A percentile compares a stretch with the other conserved stretches of the same genome.
These are phyloP conservation scores for Mesorhabditis spiculigera DNA, from an alignment of 2,888 invertebrate genomes.

Conservation along the genomic window DNA sequence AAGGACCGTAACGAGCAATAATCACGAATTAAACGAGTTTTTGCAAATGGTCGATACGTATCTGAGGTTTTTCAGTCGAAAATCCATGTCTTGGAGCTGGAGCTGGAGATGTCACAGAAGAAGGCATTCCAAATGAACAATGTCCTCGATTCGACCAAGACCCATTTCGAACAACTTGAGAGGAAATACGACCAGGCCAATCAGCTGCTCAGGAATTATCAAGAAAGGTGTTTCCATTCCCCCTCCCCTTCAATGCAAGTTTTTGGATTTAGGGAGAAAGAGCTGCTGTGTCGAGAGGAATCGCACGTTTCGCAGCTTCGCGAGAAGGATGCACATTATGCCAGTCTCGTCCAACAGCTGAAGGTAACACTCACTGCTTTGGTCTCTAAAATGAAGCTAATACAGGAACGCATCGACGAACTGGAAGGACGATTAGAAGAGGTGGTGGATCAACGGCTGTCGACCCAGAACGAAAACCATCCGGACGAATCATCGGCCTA, in stretches of 20 bases:
- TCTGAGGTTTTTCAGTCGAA: conserved; percentile 23
- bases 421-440: conserved; percentile 49
- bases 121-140: conserved; percentile 67
- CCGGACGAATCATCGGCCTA: conserved; percentile 27
- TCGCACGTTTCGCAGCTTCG: conserved; percentile 78
- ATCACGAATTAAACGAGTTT: background rate
- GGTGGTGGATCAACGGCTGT: conserved; percentile 39
- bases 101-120: conserved; percentile 50
- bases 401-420: conserved; percentile 49
- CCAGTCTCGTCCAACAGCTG: conserved; percentile 44
- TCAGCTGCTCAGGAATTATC: conserved; percentile 82
- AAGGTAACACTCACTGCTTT: conserved; percentile 19
- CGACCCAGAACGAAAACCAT: conserved; percentile 28
- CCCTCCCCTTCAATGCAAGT: conserved; percentile 3
- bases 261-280: conserved; percentile 68
- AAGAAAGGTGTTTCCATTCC: conserved; percentile 68
- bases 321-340: conserved; percentile 64
- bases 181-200: conserved; percentile 83
- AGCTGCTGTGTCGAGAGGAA: conserved; percentile 85
- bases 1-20: background rate
- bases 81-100: conserved; percentile 50
- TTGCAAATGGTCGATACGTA: background rate
- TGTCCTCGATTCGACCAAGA: conserved; percentile 71
- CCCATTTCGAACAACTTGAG: conserved; percentile 79
- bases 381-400: background rate